Percentiles rank a stretch among this genome's conserved stretches.
phyloP scores from a whole-genome alignment of 1,140 invertebrate species.

The Drosophila virilis region DNA sequence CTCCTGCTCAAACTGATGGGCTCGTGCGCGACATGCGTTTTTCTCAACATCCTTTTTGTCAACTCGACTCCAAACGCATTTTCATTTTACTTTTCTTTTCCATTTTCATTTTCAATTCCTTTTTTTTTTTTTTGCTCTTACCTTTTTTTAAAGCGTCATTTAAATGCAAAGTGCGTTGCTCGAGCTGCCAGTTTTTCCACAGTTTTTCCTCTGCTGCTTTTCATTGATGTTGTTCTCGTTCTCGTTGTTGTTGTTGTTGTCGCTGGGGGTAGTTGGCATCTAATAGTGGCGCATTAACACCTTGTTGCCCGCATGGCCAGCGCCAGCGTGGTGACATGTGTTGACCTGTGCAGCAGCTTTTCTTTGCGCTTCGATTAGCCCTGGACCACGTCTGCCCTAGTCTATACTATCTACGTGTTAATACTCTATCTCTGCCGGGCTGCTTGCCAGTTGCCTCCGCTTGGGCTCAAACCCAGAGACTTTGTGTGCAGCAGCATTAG shows the following conservation, averaged over 20 bases:
- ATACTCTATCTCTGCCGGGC: constrained; percentile 4
- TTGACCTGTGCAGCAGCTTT: constrained; percentile 53
- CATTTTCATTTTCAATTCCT: constrained; percentile 28
- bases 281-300: constrained; percentile 77
- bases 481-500: no score
- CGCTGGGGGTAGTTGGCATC: constrained; percentile 53
- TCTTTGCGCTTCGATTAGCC: constrained; percentile 20
- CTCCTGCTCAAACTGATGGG: constrained; percentile 32
- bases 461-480: no score
- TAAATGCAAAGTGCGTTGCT: constrained; percentile 69
- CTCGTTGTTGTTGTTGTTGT: background rate
- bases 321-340: constrained; percentile 53
- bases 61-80: background rate
- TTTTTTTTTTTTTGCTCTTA: constrained; percentile 35
- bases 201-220: background rate
- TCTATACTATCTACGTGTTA: constrained; percentile 19
- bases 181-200: background rate
- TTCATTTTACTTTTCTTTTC: no score
- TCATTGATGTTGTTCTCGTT: background rate
- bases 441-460: no score
- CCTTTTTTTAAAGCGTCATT: constrained; percentile 68
- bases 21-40: constrained; percentile 55
- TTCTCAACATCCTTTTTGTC: constrained; percentile 12
- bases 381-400: constrained; percentile 4
- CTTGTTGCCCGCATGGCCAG: constrained; percentile 67